A percentile compares a stretch with the other conserved stretches of the same genome.
These are phyloP conservation scores for Pheosia tremula DNA, from an alignment of 2,888 invertebrate species.

Conservation along the genomic window DNA sequence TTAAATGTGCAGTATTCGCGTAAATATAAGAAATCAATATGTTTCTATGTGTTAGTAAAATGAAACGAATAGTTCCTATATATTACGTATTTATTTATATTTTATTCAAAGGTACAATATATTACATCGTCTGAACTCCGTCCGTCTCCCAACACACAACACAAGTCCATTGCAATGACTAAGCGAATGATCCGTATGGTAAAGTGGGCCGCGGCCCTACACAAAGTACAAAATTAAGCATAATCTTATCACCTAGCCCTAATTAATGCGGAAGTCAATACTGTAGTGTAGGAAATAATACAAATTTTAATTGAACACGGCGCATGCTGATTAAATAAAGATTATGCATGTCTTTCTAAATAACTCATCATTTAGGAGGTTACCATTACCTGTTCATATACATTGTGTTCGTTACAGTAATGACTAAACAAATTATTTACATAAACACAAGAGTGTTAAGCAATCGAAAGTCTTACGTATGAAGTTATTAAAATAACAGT, in stretches of 20 bases:
- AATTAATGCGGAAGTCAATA: constrained; percentile 80
- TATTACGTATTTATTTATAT: constrained; percentile 84
- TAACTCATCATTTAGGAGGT: constrained; percentile 35
- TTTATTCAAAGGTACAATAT: constrained; percentile 83
- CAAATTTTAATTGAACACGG: constrained; percentile 61
- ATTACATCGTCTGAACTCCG: constrained; percentile 79
- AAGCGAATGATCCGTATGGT: constrained; percentile 78
- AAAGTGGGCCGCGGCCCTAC: constrained; percentile 70
- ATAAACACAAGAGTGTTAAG: constrained; percentile 40
- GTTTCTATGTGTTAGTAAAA: constrained; percentile 24
- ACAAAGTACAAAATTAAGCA: constrained; percentile 81
- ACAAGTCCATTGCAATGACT: constrained; percentile 76
- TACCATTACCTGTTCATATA: constrained; percentile 48
- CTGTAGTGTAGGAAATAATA: constrained; percentile 77
- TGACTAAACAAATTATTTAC: constrained; percentile 72
- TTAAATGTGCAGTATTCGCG: too few relatives aligned
- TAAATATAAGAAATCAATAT: too few relatives aligned
- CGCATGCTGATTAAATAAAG: constrained; percentile 70
- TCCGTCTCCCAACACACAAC: constrained; percentile 71
- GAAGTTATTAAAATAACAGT: constrained; percentile 36
- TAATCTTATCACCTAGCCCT: constrained; percentile 73
- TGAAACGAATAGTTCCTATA: constrained; percentile 69
- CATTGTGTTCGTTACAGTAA: constrained; percentile 50
- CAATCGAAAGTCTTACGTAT: constrained; percentile 26
- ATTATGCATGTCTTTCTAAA: constrained; percentile 72